A percentile compares a stretch with the other conserved stretches of the same genome.
phyloP scores from a whole-genome alignment of 2,797 vertebrate genomes.

The Cyprinodon diabolis region DNA sequence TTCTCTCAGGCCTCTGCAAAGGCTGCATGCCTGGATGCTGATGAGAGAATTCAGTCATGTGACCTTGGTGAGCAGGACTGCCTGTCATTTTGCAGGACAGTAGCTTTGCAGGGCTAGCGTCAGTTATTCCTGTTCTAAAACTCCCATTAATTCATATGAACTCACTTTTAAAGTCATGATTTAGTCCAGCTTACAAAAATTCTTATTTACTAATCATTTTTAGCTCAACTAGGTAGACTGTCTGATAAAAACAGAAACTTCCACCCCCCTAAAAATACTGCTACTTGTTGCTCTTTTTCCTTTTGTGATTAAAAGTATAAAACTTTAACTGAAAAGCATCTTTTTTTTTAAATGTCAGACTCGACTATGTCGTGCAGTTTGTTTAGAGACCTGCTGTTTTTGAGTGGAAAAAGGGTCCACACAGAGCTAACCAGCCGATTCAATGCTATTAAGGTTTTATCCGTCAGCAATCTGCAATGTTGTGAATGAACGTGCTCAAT shows the following conservation, averaged over 20 bases:
- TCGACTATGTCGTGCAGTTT: background rate
- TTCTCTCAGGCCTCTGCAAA: background rate
- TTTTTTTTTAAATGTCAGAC: background rate
- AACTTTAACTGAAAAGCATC: background rate
- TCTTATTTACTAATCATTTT: background rate
- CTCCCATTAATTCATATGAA: background rate
- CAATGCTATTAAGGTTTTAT: no score
- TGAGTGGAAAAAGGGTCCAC: background rate
- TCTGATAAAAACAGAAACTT: background rate
- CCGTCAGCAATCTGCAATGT: no score
- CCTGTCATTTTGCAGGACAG: background rate
- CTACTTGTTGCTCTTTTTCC: background rate
- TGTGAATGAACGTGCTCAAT: no score
- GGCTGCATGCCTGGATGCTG: background rate
- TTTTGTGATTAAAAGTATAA: background rate
- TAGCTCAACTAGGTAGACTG: background rate
- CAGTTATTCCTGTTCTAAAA: background rate
- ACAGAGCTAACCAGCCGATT: background rate
- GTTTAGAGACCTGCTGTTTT: background rate
- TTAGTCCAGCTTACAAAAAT: background rate
- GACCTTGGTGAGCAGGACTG: background rate
- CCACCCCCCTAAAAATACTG: background rate
- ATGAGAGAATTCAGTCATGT: background rate
- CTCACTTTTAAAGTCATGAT: background rate
- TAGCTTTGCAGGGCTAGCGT: background rate